phyloP scores from a whole-genome alignment of 2,113 vertebrate genomes.

The Dryoscopus gambensis region DNA sequence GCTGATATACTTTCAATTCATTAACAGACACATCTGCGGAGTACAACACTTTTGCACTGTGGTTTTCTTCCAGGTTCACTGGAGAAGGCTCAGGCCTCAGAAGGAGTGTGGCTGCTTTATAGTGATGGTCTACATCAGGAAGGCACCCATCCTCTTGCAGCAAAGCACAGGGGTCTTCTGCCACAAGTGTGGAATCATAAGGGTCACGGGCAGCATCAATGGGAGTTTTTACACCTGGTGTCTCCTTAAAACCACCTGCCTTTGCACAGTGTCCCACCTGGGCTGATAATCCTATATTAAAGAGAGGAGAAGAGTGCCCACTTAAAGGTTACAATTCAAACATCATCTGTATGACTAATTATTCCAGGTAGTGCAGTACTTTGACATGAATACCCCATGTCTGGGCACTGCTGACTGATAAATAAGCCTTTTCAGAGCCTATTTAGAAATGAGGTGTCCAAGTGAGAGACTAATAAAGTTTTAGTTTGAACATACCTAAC shows the following conservation, averaged over 20 bases:
- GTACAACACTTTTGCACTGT: neutral
- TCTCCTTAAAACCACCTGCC: neutral
- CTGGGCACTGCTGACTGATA: neutral
- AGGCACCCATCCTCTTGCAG: neutral
- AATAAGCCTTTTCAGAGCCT: neutral
- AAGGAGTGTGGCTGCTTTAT: neutral
- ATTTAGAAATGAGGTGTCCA: neutral
- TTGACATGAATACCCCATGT: neutral
- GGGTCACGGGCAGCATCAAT: neutral
- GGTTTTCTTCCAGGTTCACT: neutral
- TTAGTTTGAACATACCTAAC: neutral
- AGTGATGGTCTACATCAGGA: neutral
- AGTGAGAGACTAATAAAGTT: neutral
- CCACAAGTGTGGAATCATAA: neutral
- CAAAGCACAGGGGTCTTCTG: neutral
- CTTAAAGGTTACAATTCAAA: neutral
- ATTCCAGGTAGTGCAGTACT: neutral
- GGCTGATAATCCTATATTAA: conserved; percentile 30
- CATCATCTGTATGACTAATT: neutral
- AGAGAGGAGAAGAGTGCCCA: neutral
- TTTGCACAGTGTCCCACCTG: neutral
- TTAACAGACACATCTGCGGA: neutral
- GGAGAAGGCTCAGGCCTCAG: neutral
- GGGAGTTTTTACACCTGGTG: neutral
- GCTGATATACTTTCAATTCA: neutral